Evolutionary conservation across 2,797 vertebrate species (phyloP), one percentile per base, ranked within the genome.

Genomic region (Lepus oiostolus): DNA sequence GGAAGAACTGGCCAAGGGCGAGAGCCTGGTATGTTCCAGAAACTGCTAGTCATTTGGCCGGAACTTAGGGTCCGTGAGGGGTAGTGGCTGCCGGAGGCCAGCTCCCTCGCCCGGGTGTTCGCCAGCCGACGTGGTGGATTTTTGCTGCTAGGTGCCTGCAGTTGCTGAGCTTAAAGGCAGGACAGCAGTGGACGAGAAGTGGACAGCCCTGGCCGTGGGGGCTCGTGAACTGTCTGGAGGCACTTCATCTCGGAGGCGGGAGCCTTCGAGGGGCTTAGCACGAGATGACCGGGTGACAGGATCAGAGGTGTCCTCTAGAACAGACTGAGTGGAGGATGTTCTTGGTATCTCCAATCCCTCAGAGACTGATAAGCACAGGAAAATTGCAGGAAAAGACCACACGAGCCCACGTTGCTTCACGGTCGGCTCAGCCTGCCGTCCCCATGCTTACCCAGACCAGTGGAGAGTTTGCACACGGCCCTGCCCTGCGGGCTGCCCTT

Each of bases 301-400:
- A 32, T 81, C 30, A 75, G 67, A 93, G 68, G 19, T 1, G 47
- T 71, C 58, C 84, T 90, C 74, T 83, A n/a, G 75, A 92, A 63
- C n/a, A 74, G 54, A 65, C 32, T 85, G 28, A 84, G 17, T 75
- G 52, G 85, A 76, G 81, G 76, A 47, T 21, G 11, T 83, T 68
- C 80, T 81, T 67, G 14, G 4, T 71, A 72, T 42, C 60, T 83
- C 38, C 9, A 93, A 7, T 35, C 35, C 42, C 75, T 81, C 42
- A 71, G 72, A 91, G 35, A 90, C 63, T 93, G 42, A 86, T 72
- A 63, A 93, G 84, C 65, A 77, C 38, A 81, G 54, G 26, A 72
- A 58, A 75, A 63, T 85, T 87, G 35, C n/a, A 80, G 91, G 71
- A 92, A 81, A 88, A 91, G 54, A 93, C 10, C 91, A 74, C 54